Percentiles rank a stretch among this genome's conserved stretches.
phyloP scores from a whole-genome alignment of 1,140 invertebrate species.

The Nebria ingens region DNA sequence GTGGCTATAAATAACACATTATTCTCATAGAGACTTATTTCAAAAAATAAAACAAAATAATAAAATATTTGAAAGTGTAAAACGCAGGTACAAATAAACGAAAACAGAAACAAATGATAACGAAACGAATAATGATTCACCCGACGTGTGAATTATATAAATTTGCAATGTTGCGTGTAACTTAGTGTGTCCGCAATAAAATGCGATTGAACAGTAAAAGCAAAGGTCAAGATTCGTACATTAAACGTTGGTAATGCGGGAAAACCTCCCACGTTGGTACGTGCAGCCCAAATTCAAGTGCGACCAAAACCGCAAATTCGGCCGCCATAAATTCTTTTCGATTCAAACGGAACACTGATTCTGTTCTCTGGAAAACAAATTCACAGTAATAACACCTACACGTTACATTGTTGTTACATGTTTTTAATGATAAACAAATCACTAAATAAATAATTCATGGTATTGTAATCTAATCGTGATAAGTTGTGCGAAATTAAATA shows the following conservation, averaged over 20 bases:
- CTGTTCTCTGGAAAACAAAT: conserved; percentile 61
- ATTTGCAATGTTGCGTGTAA: not conserved
- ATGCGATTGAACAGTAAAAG: conserved; percentile 4
- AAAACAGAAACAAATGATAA: no score
- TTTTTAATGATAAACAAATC: conserved; percentile 10
- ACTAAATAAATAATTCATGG: no score
- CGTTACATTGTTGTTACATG: not conserved
- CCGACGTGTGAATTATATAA: not conserved
- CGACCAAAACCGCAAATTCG: conserved; percentile 90
- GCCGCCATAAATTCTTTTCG: conserved; percentile 82
- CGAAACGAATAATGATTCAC: no score
- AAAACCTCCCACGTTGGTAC: conserved; percentile 83
- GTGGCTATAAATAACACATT: not conserved
- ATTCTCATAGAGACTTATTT: not conserved
- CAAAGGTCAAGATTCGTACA: conserved; percentile 71
- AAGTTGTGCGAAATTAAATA: no score
- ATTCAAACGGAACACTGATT: conserved; percentile 81
- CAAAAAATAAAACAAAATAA: not conserved
- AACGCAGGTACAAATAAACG: not conserved
- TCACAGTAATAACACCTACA: conserved; percentile 14
- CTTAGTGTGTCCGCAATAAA: not conserved
- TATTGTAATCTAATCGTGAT: no score
- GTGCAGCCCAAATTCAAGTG: conserved; percentile 88
- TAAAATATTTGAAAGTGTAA: not conserved
- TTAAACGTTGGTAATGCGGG: conserved; percentile 88